Evolutionary conservation across 2,113 vertebrate genomes (phyloP).

Genomic region (Erinaceus europaeus): DNA sequence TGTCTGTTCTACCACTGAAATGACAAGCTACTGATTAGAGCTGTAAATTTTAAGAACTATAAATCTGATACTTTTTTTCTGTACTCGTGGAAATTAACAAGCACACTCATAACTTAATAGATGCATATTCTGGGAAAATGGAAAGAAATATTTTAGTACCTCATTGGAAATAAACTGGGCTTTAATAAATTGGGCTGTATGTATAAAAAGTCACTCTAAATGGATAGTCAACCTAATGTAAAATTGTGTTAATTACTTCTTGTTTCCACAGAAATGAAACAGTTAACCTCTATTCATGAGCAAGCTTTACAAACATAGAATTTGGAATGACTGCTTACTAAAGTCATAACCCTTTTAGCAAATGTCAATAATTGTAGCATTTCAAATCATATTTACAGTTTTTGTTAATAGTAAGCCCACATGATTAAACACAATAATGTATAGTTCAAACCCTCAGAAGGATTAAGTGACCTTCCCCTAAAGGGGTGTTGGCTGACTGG

Average conservation of each 20-base stretch:
- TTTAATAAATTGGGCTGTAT: slow-evolving; percentile 69
- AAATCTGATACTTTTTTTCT: slow-evolving; percentile 47
- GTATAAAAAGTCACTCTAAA: slow-evolving; percentile 57
- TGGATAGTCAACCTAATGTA: slow-evolving; percentile 59
- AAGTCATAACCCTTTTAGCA: slow-evolving; percentile 28
- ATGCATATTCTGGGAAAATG: slow-evolving; percentile 63
- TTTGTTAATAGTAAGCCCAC: background rate
- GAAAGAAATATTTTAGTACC: slow-evolving; percentile 53
- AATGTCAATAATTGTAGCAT: slow-evolving; percentile 39
- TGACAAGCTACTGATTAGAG: slow-evolving; percentile 45
- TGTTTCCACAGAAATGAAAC: slow-evolving; percentile 81
- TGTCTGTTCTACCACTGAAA: slow-evolving; percentile 49
- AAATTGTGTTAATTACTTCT: slow-evolving; percentile 79
- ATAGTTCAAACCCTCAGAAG: background rate
- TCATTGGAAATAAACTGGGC: slow-evolving; percentile 37
- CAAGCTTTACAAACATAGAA: slow-evolving; percentile 79
- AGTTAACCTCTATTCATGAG: slow-evolving; percentile 81
- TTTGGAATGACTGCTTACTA: slow-evolving; percentile 65
- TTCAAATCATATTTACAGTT: slow-evolving; percentile 47
- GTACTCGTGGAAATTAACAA: slow-evolving; percentile 50
- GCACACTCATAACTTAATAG: slow-evolving; percentile 42
- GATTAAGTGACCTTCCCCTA: background rate
- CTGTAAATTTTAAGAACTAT: slow-evolving; percentile 69
- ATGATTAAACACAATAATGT: slow-evolving; percentile 23
- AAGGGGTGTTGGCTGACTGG: background rate